A percentile compares a stretch with the other conserved stretches of the same genome.
Conservation (phyloP, 2,113 vertebrate species). For the Mionectes macconnelli region DNA sequence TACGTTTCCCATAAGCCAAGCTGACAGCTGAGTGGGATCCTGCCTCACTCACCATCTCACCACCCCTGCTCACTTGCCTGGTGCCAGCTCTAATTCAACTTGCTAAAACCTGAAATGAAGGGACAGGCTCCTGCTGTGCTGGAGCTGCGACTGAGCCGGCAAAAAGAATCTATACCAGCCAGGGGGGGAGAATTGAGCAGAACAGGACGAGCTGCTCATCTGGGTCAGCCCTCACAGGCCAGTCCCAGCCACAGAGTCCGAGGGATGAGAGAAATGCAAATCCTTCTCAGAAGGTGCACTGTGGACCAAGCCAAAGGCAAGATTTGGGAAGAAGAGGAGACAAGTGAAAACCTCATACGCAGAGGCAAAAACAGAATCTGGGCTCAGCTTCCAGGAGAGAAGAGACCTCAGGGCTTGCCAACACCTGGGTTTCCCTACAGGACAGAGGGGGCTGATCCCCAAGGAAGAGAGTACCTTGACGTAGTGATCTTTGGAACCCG, state of each 20-base stretch:
- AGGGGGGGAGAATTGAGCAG: accelerated
- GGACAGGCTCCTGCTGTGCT: neutral
- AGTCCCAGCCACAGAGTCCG: neutral
- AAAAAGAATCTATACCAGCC: neutral
- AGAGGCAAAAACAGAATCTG: neutral
- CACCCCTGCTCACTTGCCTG: neutral
- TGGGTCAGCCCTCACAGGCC: neutral
- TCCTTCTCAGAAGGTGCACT: neutral
- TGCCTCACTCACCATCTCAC: neutral
- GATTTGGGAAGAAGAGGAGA: neutral
- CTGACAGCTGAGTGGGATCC: neutral
- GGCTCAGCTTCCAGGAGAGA: neutral
- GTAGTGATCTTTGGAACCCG: slow-evolving; percentile 96
- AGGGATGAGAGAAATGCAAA: neutral
- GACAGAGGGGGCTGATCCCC: neutral
- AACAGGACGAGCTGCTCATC: neutral
- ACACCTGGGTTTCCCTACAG: neutral
- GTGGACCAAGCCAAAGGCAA: neutral
- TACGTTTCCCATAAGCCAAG: neutral
- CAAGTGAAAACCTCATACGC: neutral
- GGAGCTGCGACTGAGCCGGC: neutral
- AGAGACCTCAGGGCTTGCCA: neutral
- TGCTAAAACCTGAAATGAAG: neutral
- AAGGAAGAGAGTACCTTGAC: slow-evolving; percentile 82
- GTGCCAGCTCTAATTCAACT: neutral